Conservation (phyloP, 1,140 invertebrate species). For the Globodera rostochiensis region DNA sequence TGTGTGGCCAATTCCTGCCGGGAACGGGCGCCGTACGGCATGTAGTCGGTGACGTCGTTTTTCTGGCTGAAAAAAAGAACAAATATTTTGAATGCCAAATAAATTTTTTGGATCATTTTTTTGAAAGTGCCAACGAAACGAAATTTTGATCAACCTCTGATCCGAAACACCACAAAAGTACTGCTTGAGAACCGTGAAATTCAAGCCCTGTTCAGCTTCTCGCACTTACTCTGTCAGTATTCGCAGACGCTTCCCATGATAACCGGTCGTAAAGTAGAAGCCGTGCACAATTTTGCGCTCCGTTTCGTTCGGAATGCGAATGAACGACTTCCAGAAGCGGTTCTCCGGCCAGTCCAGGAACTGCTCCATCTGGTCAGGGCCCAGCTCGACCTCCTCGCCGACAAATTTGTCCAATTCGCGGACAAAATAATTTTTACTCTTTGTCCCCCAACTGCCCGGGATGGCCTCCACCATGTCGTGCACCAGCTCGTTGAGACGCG, state of each 20-base stretch:
- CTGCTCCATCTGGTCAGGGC: slow-evolving; percentile 5
- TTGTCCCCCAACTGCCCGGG: slow-evolving; percentile 50
- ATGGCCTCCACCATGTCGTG: slow-evolving; percentile 58
- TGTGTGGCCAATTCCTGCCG: slow-evolving; percentile 37
- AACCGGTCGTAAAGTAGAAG: slow-evolving; percentile 65
- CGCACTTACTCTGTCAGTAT: slow-evolving; percentile 53
- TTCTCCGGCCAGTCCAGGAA: slow-evolving; percentile 65
- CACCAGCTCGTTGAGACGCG: slow-evolving; percentile 55
- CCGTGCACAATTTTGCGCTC: slow-evolving; percentile 52
- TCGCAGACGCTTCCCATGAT: slow-evolving; percentile 58
- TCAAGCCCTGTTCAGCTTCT: too few relatives aligned
- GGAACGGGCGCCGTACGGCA: slow-evolving; percentile 50
- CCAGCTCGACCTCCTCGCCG: background rate
- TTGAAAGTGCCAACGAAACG: too few relatives aligned
- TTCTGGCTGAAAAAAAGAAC: slow-evolving; percentile 47
- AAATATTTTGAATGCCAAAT: too few relatives aligned
- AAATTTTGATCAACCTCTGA: too few relatives aligned
- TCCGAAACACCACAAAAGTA: too few relatives aligned
- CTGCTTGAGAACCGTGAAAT: too few relatives aligned
- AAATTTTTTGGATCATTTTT: too few relatives aligned
- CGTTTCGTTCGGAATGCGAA: slow-evolving; percentile 27
- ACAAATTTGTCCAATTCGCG: slow-evolving; percentile 58
- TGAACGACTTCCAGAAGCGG: slow-evolving; percentile 58
- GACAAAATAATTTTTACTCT: slow-evolving; percentile 63
- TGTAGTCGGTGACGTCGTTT: slow-evolving; percentile 53